Evolutionary conservation across 2,797 vertebrate genomes (phyloP), one percentile per base, ranked within the genome.

Genomic region (Eupleurogrammus muticus): DNA sequence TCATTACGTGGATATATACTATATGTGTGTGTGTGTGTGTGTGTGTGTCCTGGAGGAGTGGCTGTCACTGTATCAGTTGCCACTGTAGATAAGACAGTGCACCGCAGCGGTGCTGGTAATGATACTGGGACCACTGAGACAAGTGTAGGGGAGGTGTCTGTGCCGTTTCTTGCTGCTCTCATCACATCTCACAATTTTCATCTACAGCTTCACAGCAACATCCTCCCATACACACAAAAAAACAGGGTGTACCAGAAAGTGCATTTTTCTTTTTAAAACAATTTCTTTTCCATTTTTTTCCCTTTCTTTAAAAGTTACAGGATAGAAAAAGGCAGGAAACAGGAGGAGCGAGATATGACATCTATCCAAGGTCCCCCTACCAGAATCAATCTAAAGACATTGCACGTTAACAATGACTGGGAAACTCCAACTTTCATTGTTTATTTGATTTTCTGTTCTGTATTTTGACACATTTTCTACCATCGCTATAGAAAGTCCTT

Each of bases 61-160:
- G 75, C 80, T 87, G 86, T 87, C 86, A 80, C 86, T 63, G 78
- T 88, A 90, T 91, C 84, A 83, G 82, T 87, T 84, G 83, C 87
- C 81, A 77, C 77, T 68, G 67, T 44, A 90, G 92, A 92, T 92
- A 92, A 89, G 90, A 77, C 57, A 21, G 75, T n/a, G 79, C 54
- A 68, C 55, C 21, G 66, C 72, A 10, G 71, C 65, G 85, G 70
- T 83, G 75, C 72, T 50, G 77, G 87, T 93, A 92, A 93, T 92
- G 90, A 92, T 90, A 87, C 89, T 86, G 89, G 89, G 89, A 84
- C 90, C 89, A 74, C 81, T 79, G 89, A 86, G 87, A 83, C 77
- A 40, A 72, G 80, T 38, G 69, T 5, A 65, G 70, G 69, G 70
- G 74, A 83, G 79, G 80, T 35, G 79, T 82, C 78, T 84, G 60